Evolutionary conservation across 2,888 invertebrate genomes (phyloP), one percentile per base, ranked within the genome.

Genomic region (Tetanocera ferruginea): DNA sequence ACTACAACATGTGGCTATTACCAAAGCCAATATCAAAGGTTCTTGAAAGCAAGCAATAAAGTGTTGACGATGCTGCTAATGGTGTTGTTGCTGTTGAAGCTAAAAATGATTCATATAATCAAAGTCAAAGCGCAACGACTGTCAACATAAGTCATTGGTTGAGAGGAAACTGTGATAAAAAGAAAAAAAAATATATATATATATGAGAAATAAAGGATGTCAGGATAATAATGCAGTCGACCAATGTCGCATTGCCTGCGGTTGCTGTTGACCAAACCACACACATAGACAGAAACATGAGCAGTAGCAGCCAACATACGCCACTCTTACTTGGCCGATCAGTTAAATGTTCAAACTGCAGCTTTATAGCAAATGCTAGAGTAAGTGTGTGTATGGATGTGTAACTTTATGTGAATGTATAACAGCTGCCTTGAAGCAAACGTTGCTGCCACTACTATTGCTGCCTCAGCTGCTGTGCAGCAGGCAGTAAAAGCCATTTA

Each of bases 401-500:
- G 25, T 31, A 55, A 31, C 2, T 9, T 9, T 34, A 19, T 67
- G 31, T 62, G 67, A 19, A 72, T 23, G 66, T 37, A 49, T 70
- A 51, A 19, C 31, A 43, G 51, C 51, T 51, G 51, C n/a, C 23
- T 17, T 14, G 19, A 28, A 62, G 31, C 34, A 23, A 23, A 5
- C 57, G 17, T 31, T 31, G 52, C 31, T 79, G 80, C 80, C 74
- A 34, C 52, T 57, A 76, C 72, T 49, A 49, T 62, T 52, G 66
- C 49, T 71, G 34, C 23, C 69, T 19, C 43, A 31, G 43, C 57
- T 23, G 23, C 31, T 64, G 60, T 57, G 37, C 78, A 77, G 72
- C 77, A 77, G 62, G 57, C 72, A 86, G 83, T 85, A 86, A 86
- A 86, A 86, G 86, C 86, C 86, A 87, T 87, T 87, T 85, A 85